Percentiles rank a stretch among this genome's conserved stretches.
Conservation (phyloP, 2,113 vertebrate species). For the Podiceps cristatus region DNA sequence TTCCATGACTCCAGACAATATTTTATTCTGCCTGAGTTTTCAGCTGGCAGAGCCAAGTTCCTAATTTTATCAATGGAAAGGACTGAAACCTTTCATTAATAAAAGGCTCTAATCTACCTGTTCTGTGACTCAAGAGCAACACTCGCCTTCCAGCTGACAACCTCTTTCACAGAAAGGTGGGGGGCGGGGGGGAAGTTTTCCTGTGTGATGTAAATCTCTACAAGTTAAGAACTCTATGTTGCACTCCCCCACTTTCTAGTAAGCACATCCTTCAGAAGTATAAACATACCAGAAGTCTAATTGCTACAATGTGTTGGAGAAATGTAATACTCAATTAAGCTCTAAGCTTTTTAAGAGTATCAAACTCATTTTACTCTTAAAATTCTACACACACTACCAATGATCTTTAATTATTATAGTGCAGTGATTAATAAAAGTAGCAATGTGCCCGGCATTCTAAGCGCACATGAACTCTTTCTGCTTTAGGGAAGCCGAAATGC, state of each 20-base stretch:
- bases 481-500: constrained; percentile 15
- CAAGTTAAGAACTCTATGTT: background rate
- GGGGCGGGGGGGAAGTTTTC: background rate
- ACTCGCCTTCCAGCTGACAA: constrained; percentile 2
- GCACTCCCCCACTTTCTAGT: background rate
- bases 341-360: background rate
- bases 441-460: background rate
- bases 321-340: background rate
- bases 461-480: background rate
- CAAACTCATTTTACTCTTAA: background rate
- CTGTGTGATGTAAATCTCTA: background rate
- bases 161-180: background rate
- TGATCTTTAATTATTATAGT: constrained; percentile 14
- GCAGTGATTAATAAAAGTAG: constrained; percentile 6
- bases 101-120: constrained; percentile 11
- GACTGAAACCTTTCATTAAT: constrained; percentile 42
- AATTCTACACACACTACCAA: background rate
- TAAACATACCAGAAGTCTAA: background rate
- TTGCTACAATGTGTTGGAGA: background rate
- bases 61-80: constrained; percentile 44
- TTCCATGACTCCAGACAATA: constrained; percentile 56
- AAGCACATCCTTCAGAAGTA: background rate
- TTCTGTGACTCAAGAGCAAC: constrained; percentile 6
- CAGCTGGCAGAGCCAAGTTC: constrained; percentile 7
- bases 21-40: constrained; percentile 61